Evolutionary conservation across 2,888 invertebrate species (phyloP).

Genomic region (Mesorhabditis sp.): DNA sequence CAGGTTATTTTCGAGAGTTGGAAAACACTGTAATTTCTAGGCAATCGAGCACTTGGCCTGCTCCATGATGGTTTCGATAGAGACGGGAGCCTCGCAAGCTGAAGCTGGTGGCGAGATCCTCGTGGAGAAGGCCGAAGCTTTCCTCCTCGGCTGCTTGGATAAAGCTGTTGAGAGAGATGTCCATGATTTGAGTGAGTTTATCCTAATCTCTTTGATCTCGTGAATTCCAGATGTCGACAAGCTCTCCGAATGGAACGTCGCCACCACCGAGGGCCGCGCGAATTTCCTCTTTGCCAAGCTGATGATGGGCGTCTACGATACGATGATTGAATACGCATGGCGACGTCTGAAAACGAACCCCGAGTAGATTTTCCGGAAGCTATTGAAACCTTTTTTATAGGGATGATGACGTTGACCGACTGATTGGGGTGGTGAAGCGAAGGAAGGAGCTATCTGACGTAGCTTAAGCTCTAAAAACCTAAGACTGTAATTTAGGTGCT

Average conservation of each 20-base stretch:
- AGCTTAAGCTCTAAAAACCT: neutral
- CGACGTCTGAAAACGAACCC: neutral
- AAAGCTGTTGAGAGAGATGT: neutral
- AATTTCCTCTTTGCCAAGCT: neutral
- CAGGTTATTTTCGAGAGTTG: too few species aligned
- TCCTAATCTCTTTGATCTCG: too few species aligned
- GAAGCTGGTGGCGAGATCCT: neutral
- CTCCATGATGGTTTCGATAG: neutral
- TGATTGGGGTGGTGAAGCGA: neutral
- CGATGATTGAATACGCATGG: neutral
- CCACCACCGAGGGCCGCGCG: neutral
- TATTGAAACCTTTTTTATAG: too few species aligned
- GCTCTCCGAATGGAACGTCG: neutral
- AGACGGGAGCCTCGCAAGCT: neutral
- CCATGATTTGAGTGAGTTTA: neutral
- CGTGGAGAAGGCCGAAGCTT: neutral
- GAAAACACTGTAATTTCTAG: neutral
- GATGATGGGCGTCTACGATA: neutral
- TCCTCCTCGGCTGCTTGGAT: neutral
- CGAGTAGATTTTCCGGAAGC: neutral
- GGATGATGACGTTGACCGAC: neutral
- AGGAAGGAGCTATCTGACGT: neutral
- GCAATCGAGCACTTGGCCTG: constrained; percentile 1
- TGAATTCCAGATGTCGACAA: neutral
- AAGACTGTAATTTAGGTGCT: neutral